Evolutionary conservation across 2,888 invertebrate genomes (phyloP), one percentile per base, ranked within the genome.

Genomic region (Melipona bicolor): DNA sequence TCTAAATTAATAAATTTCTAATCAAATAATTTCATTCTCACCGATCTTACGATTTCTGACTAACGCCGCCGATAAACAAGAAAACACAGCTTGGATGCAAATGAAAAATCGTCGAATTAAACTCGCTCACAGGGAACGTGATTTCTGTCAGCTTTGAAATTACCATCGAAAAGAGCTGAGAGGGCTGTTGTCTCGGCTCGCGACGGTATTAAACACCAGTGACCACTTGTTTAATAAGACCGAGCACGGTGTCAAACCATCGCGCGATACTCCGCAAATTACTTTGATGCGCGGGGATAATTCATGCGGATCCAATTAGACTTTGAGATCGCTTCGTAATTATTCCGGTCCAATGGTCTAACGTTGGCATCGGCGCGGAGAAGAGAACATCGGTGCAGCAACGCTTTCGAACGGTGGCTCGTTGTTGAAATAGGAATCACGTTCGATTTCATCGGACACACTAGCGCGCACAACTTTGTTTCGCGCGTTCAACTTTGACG

Each of bases 231-330:
- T 56, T 81, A 70, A 84, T 81, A 84, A 81, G 64, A 67, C 32
- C n/a, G 19, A 52, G 24, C 61, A 73, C 4, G 69, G 65, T 43
- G 75, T 76, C 61, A 75, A 73, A 64, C 32, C 70, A 71, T 50
- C 62, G 52, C 36, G 36, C 15, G 73, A 56, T 72, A 21, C 76
- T 17, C 49, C 27, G 54, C 64, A 78, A 62, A 69, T 68, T 73
- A 86, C 86, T 88, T 88, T 88, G 88, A 88, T 82, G 86, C 61
- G 65, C 77, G 77, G 70, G 80, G 87, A 88, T 88, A 90, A 88
- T 89, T 91, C 89, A 90, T 91, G 91, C 88, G 91, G 84, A 92
- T 92, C 90, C 92, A 92, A 93, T 93, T 93, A 92, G 90, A 92
- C 91, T 92, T 91, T 90, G 90, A 88, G 89, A 88, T 88, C 87